Base-by-base conservation (phyloP, 2,888 invertebrate genomes). In the Penaeus monodon region DNA sequence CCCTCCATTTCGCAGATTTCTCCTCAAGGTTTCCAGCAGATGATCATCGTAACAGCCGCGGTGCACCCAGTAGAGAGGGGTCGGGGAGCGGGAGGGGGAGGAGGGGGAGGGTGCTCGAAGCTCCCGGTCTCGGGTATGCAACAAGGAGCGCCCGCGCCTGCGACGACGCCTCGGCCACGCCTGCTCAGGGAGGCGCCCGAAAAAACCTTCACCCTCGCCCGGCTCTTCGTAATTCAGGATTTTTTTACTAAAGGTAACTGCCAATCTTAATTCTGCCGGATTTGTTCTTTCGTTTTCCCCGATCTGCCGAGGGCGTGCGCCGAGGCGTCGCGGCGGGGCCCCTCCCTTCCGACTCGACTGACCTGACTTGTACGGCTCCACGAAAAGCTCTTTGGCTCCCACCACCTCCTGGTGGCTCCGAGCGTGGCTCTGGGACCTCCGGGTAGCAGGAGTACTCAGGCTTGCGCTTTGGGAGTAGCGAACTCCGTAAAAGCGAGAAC, bases 41-140 rank as follows among this genome's bases (percentile, higher is more conserved):
- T 27, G 24, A 65, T 63, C 80, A 24, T 80, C 66, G 44, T 65
- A n/a, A 80, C 65, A 14, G 80, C 65, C 33, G 80, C 22, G 64
- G 65, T 66, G 79, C 66, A 64, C 64, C 27, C 38, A 24, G 79
- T 44, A 44, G 44, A 44, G 38, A 44, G 44, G 44, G 44, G 44
- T 44, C 44, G 44, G 44, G 44, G 44, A 79, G 2, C 64, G 66
- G 65, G 66, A 66, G 10, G 44, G 22, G 27, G 49, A 65, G 29
- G 80, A 80, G 1, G 17, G 38, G 22, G 29, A 22, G 24, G 65
- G 38, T 10, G n/a, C 33, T n/a, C 24, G 38, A 27, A 66, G 66
- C 24, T 24, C 27, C 24, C 17, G 12, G 65, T 80, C 65, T 57
- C 57, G 57, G 22, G 17, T 80, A 24, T 17, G 14, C 17, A 12